Evolutionary conservation across 35 echinoderm and acorn worm species (phyloP), one percentile per base, ranked within the genome.

Genomic region (Lytechinus pictus): DNA sequence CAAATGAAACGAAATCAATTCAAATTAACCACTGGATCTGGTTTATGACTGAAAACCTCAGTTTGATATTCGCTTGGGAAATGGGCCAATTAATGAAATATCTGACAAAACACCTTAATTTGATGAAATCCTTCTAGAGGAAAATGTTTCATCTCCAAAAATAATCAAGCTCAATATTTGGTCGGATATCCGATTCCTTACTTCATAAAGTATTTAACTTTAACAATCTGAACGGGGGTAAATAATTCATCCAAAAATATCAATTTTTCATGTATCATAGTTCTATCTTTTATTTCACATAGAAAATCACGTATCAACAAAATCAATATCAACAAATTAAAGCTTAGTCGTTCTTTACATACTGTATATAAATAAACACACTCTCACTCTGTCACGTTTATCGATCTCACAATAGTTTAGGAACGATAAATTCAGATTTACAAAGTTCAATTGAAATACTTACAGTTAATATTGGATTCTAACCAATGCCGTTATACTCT

Each of bases 321-420:
- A 19, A 79, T 79, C 29, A 90, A 90, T 54, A 90, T 90, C 14
- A 28, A 52, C 88, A 90, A 52, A 90, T 90, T 90, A 90, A 90
- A 90, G 88, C 88, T 90, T 19, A 90, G 33, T 90, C 28, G 52
- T 52, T 12, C 28, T 51, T 13, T 90, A 90, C 88, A 90, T 52
- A 10, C 2, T 44, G 33, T 44, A 44, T 44, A 90, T 90, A 90
- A 14, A 90, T 52, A 10, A 8, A 90, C 88, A 90, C 88, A 90
- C 88, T n/a, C 88, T 44, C 52, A 90, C 2, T 90, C 33, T 44
- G 33, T 44, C 88, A 90, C 52, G 52, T 33, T 90, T 54, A 90
- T 90, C 28, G 52, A 90, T 90, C 88, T 21, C 28, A 90, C 52
- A 90, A 90, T 52, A n/a, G 16, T 90, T 52, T 12, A 28, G 10